Evolutionary conservation across 2,797 vertebrate species (phyloP), one percentile per base, ranked within the genome.

Genomic region (Poeciliopsis paucimaculata): DNA sequence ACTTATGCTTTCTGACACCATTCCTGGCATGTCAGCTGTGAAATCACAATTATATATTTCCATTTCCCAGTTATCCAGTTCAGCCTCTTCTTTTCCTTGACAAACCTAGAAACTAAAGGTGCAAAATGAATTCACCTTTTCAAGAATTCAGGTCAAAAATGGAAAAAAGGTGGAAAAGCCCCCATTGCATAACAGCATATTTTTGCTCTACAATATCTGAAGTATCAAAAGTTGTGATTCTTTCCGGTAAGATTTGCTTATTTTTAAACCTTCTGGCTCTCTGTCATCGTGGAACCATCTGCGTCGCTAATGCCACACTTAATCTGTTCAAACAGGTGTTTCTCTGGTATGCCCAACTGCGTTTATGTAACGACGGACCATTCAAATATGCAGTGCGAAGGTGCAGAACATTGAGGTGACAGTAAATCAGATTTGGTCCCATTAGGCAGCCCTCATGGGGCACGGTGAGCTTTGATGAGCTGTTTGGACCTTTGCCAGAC

Each of bases 381-480:
- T 82, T 79, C 53, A 36, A 47, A 80, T 78, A 82, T 72, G 78
- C 68, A 47, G 60, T 16, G 86, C 84, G 80, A 87, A 72, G 82
- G 62, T 0, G 71, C 8, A 43, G 75, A 83, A 87, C 87, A 85
- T 82, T 36, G 76, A 91, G 84, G 85, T 87, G 89, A 85, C 81
- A 77, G 85, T 66, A 88, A 90, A 91, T 91, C 87, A 82, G 83
- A 89, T 89, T 90, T 77, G 13, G 80, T 91, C 84, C 86, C 81
- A 86, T 88, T 86, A 84, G 71, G 64, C 64, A 26, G 80, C 77
- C 77, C 77, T 72, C 79, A 43, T 75, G 83, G 80, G 86, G 82
- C 77, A 70, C 79, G 1, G 10, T 71, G 81, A 81, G 81, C 84
- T 92, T 83, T 90, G 88, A 92, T 87, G 81, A 89, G 88, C 86